Base-by-base conservation (phyloP, 2,888 invertebrate genomes). In the Dugesia japonica region DNA sequence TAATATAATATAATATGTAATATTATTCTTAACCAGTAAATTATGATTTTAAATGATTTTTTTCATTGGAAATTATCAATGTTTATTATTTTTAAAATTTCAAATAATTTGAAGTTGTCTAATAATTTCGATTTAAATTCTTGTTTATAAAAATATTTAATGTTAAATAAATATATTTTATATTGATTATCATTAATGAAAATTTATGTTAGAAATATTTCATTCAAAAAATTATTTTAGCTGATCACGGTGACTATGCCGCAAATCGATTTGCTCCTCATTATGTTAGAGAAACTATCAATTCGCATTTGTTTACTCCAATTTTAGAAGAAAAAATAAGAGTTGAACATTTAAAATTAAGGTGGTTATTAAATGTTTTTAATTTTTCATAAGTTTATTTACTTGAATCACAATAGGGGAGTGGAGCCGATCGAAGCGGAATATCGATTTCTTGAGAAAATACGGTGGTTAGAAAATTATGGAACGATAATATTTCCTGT, bases 371-470 rank as follows among this genome's bases (percentile, higher is more conserved):
- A 9, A 56, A n/a, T n/a, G 1, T 20, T 56, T 56, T 4, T 56
- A 20, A 56, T 56, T 20, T 56, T n/a, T n/a, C n/a, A n/a, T 38
- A 38, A 38, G 9, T 38, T 17, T 38, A 17, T 38, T 56, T n/a
- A 23, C 56, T 56, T 13, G 7, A 56, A 56, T 56, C 17, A 7
- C 13, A 31, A 31, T 9, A 56, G 56, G 7, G 56, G 56, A n/a
- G 56, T 56, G 7, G 56, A 56, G n/a, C 56, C 56, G 4, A 56
- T 56, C n/a, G 56, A 56, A n/a, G 56, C 56, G 4, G 56, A 56
- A n/a, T 56, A 56, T 56, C 56, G 56, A 23, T 56, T 56, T 56
- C 56, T 56, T n/a, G 56, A 56, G n/a, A 56, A 56, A 56, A 56
- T 56, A 56, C n/a, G 56, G 17, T 56, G 56, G 56, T n/a, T 56